A percentile compares a stretch with the other conserved stretches of the same genome.
Conservation (phyloP, 2,113 vertebrate species). For the Cynoglossus semilaevis region DNA sequence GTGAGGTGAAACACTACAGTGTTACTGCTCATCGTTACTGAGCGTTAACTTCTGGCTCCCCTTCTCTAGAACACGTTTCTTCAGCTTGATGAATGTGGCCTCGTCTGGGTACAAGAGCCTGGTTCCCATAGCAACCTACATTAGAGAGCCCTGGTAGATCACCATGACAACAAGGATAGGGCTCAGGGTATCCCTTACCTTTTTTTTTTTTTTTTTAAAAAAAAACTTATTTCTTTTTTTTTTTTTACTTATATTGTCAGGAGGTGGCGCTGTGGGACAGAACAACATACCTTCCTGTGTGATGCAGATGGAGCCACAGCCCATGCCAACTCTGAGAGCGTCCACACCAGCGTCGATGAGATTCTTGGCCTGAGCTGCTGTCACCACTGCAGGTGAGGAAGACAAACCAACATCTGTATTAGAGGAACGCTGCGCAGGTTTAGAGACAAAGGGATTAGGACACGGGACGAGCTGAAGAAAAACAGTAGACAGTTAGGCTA, state of each 20-base stretch:
- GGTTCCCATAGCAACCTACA: conserved; percentile 57
- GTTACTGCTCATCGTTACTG: not conserved
- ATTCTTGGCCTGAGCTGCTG: conserved; percentile 92
- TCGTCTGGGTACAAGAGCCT: conserved; percentile 19
- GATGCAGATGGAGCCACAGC: conserved; percentile 94
- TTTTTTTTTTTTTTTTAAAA: no score
- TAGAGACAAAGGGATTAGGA: no score
- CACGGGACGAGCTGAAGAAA: no score
- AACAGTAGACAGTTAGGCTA: no score
- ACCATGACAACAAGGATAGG: conserved; percentile 61
- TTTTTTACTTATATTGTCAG: no score
- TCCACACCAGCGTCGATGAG: conserved; percentile 90
- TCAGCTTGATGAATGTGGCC: conserved; percentile 20
- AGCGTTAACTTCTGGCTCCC: not conserved
- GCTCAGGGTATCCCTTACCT: conserved; percentile 26
- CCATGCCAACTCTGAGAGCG: conserved; percentile 90
- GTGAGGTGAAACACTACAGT: not conserved
- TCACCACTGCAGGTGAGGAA: conserved; percentile 86
- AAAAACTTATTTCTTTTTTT: no score
- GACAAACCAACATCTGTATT: no score
- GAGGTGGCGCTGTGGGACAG: not conserved
- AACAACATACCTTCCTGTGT: conserved; percentile 85
- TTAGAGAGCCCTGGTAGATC: conserved; percentile 41
- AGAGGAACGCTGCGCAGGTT: no score
- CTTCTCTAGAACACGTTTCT: conserved; percentile 1